These are phyloP conservation scores for Psephotus haematonotus DNA, from an alignment of 2,113 vertebrate genomes.

Conservation along the genomic window DNA sequence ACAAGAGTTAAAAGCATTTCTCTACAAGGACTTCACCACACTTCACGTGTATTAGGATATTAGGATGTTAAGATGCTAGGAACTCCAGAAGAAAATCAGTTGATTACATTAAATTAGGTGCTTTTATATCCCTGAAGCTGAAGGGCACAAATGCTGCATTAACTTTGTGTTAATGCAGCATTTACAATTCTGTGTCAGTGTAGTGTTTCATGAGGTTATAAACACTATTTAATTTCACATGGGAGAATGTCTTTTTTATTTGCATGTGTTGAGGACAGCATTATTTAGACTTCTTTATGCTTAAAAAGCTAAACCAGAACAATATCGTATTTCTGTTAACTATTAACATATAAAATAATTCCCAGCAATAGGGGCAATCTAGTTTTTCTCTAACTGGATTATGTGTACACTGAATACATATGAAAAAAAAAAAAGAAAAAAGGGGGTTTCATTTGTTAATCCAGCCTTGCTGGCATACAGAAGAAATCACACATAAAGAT, in stretches of 20 bases:
- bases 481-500: background rate
- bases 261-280: background rate
- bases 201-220: background rate
- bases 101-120: background rate
- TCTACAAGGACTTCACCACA: background rate
- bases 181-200: background rate
- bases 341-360: background rate
- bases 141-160: background rate
- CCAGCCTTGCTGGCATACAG: background rate
- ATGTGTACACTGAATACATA: fast-evolving
- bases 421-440: background rate
- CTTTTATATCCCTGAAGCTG: background rate
- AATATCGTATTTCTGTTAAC: background rate
- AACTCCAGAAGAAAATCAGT: background rate
- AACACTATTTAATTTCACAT: background rate
- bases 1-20: background rate
- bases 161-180: background rate
- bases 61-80: background rate
- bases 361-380: background rate
- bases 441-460: fast-evolving
- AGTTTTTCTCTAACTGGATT: background rate
- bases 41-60: background rate
- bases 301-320: background rate
- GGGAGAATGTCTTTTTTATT: background rate
- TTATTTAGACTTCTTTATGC: background rate